Percentiles rank a stretch among this genome's conserved stretches.
Evolutionary conservation across 2,797 vertebrate species (phyloP).

Genomic region (Xenentodon cancila): DNA sequence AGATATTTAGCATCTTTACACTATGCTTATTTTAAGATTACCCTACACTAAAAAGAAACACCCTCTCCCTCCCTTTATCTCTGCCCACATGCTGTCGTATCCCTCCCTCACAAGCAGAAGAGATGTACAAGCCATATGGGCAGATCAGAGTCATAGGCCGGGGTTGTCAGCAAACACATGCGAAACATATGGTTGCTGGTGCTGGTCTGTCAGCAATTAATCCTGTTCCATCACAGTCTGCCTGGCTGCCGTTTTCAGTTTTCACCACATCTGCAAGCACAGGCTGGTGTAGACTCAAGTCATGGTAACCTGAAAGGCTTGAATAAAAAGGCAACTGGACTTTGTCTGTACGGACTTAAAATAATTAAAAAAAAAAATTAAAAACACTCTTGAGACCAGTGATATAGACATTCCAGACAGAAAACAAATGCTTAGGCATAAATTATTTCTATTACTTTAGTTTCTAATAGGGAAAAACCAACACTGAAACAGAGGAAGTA

Average conservation of each 20-base stretch:
- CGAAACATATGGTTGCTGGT: conserved; percentile 58
- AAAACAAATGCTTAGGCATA: too few relatives aligned
- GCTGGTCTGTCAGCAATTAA: conserved; percentile 43
- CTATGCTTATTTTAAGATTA: conserved; percentile 1
- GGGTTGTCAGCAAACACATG: conserved; percentile 34
- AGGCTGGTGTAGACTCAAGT: too few relatives aligned
- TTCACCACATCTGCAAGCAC: conserved; percentile 15
- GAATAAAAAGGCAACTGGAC: too few relatives aligned
- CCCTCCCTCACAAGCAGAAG: conserved; percentile 18
- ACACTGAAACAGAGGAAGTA: too few relatives aligned
- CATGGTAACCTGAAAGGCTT: too few relatives aligned
- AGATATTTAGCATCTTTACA: conserved; percentile 14
- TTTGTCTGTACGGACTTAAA: too few relatives aligned
- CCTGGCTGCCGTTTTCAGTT: conserved; percentile 28
- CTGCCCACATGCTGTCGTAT: conserved; percentile 4
- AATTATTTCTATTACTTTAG: too few relatives aligned
- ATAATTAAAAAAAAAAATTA: too few relatives aligned
- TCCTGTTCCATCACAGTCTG: conserved; percentile 22
- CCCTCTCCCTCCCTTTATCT: conserved; percentile 13
- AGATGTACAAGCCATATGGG: conserved; percentile 39
- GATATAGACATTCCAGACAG: too few relatives aligned
- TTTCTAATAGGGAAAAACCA: too few relatives aligned
- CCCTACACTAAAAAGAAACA: conserved; percentile 16
- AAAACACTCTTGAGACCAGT: too few relatives aligned
- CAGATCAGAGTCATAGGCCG: conserved; percentile 43